Percentiles rank a stretch among this genome's conserved stretches.
phyloP scores from a whole-genome alignment of 2,113 vertebrate species.

The Halcyon malimbica region DNA sequence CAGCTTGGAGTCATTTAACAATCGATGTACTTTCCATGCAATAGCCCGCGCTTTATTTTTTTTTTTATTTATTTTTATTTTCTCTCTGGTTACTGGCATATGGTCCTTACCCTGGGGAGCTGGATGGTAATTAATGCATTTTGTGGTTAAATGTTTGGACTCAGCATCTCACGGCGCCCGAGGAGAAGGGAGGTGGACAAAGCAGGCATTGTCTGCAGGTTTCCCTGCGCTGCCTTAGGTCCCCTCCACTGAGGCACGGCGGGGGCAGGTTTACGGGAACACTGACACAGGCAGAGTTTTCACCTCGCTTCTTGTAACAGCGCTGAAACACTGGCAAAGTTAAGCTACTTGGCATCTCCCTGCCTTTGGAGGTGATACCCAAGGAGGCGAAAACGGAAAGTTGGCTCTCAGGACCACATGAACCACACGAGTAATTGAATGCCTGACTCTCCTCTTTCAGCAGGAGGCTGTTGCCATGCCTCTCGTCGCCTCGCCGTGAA shows the following conservation, averaged over 20 bases:
- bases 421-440: background rate
- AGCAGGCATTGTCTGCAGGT: constrained; percentile 49
- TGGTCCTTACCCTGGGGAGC: background rate
- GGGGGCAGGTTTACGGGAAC: background rate
- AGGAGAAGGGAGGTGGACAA: constrained; percentile 23
- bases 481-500: background rate
- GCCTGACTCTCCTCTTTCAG: background rate
- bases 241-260: background rate
- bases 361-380: background rate
- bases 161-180: background rate
- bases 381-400: background rate
- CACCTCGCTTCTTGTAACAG: background rate
- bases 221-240: background rate
- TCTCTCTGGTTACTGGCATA: background rate
- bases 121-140: constrained; percentile 32
- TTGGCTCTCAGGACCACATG: background rate
- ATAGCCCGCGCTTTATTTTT: background rate
- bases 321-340: background rate
- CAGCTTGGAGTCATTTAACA: background rate
- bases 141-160: constrained; percentile 36
- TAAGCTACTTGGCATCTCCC: background rate
- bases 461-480: background rate
- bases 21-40: background rate
- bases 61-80: background rate
- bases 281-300: background rate